Base-by-base conservation (phyloP, 2,888 invertebrate genomes). In the Drosophila pseudotakahashii region DNA sequence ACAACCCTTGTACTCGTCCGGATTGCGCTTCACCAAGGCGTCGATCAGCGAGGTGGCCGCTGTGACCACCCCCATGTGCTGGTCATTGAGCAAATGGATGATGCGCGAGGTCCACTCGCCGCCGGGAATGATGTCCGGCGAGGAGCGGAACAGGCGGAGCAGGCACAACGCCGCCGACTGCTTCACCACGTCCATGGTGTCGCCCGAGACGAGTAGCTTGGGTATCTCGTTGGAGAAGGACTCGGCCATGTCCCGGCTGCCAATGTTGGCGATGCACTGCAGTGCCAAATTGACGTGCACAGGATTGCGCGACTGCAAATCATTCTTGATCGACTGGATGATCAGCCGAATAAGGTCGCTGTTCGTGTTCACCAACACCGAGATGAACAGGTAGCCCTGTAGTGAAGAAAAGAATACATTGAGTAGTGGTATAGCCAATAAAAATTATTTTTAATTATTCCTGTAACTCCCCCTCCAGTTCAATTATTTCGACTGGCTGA, bases 221-320 rank as follows among this genome's bases (percentile, higher is more conserved):
- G 99, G 99, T 91, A 99, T 98, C 92, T 99, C 99, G 85, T 96
- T 97, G 59, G 98, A 97, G 93, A 99, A 99, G 48, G 98, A 98
- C 92, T 99, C 99, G n/a, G 99, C 99, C 99, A 99, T 99, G 92
- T 99, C 99, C 90, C 97, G 96, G 92, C 98, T 98, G 64, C 99
- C 99, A 92, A 99, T 99, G 92, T 99, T 99, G 58, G 99, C 99
- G 90, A 99, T 99, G 93, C 99, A 99, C 93, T 99, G 99, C 80
- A 99, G 94, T 52, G 99, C 99, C 90, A 99, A 94, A 93, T 99
- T 99, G 59, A 99, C 98, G 92, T 99, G 99, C 89, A 99, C 97
- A 42, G 99, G 99, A 93, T 99, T 99, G 83, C 97, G 95, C 73
- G 98, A 98, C 87, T 96, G 96, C 90, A 99, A 94, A 93, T 99